These are phyloP conservation scores for Sorex araneus DNA, from an alignment of 2,113 vertebrate genomes.

Conservation along the genomic window DNA sequence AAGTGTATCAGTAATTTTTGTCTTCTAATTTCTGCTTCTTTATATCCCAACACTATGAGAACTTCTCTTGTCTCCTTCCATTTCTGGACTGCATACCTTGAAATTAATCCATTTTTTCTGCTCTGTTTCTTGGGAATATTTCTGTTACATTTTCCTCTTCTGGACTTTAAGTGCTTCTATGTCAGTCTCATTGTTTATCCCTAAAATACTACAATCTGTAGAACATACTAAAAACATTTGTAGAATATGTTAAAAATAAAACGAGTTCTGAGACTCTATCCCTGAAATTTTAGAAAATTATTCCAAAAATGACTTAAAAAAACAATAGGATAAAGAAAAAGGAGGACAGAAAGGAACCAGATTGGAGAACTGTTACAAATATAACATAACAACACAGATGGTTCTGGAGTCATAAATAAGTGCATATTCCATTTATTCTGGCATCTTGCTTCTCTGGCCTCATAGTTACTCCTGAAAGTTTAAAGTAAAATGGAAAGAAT, in stretches of 20 bases:
- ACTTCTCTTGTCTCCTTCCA: not conserved
- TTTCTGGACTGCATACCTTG: not conserved
- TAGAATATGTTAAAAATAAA: conserved; percentile 2
- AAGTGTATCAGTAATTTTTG: not conserved
- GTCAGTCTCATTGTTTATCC: not conserved
- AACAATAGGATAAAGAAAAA: conserved; percentile 34
- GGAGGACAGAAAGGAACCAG: not conserved
- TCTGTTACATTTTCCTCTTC: conserved; percentile 14
- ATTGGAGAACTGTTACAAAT: not conserved
- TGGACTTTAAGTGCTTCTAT: not conserved
- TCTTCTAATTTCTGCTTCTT: conserved; percentile 36
- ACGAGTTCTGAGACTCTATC: conserved; percentile 17
- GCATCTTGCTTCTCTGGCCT: conserved; percentile 31
- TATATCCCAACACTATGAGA: not conserved
- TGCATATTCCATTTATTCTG: not conserved
- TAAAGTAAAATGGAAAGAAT: conserved; percentile 20
- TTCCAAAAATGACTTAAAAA: not conserved
- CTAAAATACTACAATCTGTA: not conserved
- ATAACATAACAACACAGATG: not conserved
- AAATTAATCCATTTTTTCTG: not conserved
- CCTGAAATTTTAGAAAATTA: conserved; percentile 27
- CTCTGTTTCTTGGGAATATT: not conserved
- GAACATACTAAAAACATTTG: not conserved
- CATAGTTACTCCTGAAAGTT: conserved; percentile 5
- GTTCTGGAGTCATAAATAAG: conserved; percentile 21